phyloP scores from a whole-genome alignment of 2,113 vertebrate genomes.

The Festucalex cinctus region DNA sequence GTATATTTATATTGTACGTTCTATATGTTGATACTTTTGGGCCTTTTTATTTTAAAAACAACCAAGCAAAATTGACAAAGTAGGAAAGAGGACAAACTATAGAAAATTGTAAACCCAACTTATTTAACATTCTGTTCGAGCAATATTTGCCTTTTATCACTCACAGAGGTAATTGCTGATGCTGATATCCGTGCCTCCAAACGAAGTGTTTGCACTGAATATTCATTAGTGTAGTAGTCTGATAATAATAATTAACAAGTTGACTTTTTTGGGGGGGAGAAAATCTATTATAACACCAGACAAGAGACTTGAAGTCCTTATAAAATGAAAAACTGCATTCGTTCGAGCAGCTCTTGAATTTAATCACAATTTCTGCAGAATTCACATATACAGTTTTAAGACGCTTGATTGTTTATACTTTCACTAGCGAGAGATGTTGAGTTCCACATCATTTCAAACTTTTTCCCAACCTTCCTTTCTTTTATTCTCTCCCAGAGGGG shows the following conservation, averaged over 20 bases:
- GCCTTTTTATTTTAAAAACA: neutral
- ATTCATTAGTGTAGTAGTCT: slow-evolving; percentile 38
- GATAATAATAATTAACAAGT: slow-evolving; percentile 16
- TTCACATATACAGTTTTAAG: neutral
- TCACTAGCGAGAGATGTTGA: neutral
- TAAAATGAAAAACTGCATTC: neutral
- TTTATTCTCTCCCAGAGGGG: neutral
- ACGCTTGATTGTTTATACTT: neutral
- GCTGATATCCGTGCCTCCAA: slow-evolving; percentile 26
- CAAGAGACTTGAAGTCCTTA: neutral
- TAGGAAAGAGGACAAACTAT: slow-evolving; percentile 1
- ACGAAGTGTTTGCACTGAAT: slow-evolving; percentile 21
- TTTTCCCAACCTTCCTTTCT: slow-evolving; percentile 1
- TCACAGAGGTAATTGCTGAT: slow-evolving; percentile 33
- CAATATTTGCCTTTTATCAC: slow-evolving; percentile 29
- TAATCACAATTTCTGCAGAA: neutral
- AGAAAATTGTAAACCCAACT: neutral
- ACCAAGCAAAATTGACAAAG: neutral
- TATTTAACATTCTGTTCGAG: slow-evolving; percentile 33
- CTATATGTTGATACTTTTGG: neutral
- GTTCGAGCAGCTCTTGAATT: neutral
- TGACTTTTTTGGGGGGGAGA: neutral
- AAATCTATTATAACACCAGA: neutral
- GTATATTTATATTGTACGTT: neutral
- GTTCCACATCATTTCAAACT: slow-evolving; percentile 7